Percentiles rank a stretch among this genome's conserved stretches.
phyloP scores from a whole-genome alignment of 2,797 vertebrate species.

The Smutsia gigantea region DNA sequence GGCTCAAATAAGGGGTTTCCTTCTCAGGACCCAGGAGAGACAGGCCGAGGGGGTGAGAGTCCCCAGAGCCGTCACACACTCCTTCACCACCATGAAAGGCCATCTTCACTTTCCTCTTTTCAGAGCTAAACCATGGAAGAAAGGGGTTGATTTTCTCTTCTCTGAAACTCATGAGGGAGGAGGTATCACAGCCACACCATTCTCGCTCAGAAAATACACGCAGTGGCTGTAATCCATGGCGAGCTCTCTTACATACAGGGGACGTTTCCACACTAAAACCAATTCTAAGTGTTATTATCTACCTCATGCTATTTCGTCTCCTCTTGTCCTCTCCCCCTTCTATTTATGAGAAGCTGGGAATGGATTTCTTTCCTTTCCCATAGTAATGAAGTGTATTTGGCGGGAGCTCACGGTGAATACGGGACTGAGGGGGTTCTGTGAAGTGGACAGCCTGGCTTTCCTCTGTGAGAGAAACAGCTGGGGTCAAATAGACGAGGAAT shows the following conservation, averaged over 20 bases:
- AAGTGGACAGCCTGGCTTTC: not conserved
- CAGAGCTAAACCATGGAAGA: not conserved
- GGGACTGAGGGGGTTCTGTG: not conserved
- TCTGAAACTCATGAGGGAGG: not conserved
- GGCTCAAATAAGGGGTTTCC: not conserved
- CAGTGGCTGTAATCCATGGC: rapidly evolving
- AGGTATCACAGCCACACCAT: not conserved
- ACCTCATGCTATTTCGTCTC: not conserved
- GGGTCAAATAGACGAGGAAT: not conserved
- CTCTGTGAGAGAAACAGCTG: not conserved
- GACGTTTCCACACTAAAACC: not conserved
- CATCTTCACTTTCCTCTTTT: not conserved
- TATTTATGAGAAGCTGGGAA: not conserved
- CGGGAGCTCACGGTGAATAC: rapidly evolving
- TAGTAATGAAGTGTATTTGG: not conserved
- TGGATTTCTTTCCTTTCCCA: not conserved
- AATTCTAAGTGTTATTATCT: not conserved
- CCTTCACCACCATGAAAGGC: not conserved
- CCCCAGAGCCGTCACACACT: rapidly evolving
- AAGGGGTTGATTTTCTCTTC: not conserved
- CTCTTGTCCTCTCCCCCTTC: not conserved
- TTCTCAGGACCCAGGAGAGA: not conserved
- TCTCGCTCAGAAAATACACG: not conserved
- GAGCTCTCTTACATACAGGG: not conserved
- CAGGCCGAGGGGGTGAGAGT: rapidly evolving